Percentiles rank a stretch among this genome's conserved stretches.
These are phyloP conservation scores for Antheraea assamensis DNA, from an alignment of 2,888 invertebrate species.

Conservation along the genomic window DNA sequence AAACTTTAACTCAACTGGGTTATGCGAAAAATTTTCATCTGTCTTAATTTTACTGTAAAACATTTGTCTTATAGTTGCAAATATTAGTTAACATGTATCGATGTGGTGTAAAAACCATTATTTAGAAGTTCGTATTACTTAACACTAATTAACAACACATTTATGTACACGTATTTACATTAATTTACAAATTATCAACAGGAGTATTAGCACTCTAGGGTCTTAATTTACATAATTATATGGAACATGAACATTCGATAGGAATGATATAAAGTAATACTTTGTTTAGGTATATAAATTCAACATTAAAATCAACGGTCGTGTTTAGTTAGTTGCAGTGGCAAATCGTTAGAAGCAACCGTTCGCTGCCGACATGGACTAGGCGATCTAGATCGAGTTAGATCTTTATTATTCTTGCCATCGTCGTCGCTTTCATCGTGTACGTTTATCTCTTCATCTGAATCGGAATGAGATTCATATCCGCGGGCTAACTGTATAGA, in stretches of 20 bases:
- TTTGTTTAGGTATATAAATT: conserved; percentile 57
- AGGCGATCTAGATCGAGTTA: conserved; percentile 75
- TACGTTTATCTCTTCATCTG: conserved; percentile 93
- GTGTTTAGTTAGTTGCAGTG: conserved; percentile 87
- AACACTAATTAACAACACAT: conserved; percentile 65
- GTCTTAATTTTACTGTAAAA: background rate
- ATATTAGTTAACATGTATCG: conserved; percentile 38
- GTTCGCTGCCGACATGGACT: conserved; percentile 65
- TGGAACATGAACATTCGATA: conserved; percentile 64
- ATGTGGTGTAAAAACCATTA: conserved; percentile 64
- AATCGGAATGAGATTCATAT: conserved; percentile 81
- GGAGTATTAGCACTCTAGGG: conserved; percentile 64
- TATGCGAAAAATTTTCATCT: background rate
- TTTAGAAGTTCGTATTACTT: conserved; percentile 51
- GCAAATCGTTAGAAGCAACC: conserved; percentile 75
- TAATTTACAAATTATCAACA: conserved; percentile 64
- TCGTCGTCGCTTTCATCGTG: conserved; percentile 89
- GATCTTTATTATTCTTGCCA: conserved; percentile 66
- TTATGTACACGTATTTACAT: conserved; percentile 73
- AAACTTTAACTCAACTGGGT: background rate
- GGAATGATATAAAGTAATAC: conserved; percentile 61
- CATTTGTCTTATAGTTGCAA: background rate
- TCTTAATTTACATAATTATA: conserved; percentile 67
- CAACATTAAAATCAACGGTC: conserved; percentile 76
- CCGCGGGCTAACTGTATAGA: conserved; percentile 73